Evolutionary conservation across 2,113 vertebrate genomes (phyloP).

Genomic region (Stictonetta naevosa): DNA sequence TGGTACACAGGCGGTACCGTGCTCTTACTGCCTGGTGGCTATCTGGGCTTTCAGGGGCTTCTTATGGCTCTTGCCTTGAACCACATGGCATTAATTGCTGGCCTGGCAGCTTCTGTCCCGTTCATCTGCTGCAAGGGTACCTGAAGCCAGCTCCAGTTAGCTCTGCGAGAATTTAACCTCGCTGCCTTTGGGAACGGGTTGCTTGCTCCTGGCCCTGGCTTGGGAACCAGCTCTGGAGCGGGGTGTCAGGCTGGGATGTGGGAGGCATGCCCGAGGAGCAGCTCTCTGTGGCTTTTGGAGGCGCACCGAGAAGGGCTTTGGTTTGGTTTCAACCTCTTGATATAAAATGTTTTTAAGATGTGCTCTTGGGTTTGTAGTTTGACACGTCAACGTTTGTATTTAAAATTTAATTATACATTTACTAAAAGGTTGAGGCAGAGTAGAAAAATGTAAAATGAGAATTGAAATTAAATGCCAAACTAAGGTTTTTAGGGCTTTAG

Average conservation of each 20-base stretch:
- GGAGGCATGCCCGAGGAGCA: neutral
- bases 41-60: neutral
- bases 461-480: slow-evolving; percentile 9
- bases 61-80: neutral
- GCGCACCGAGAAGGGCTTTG: neutral
- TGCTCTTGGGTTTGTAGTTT: neutral
- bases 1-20: rapidly evolving
- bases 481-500: slow-evolving; percentile 24
- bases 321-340: neutral
- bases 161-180: neutral
- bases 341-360: neutral
- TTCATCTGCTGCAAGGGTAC: neutral
- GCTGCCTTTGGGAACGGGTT: neutral
- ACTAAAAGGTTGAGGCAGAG: neutral
- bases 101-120: neutral
- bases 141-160: neutral
- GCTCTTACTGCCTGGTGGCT: neutral
- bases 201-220: neutral
- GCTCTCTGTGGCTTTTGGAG: neutral
- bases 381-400: neutral
- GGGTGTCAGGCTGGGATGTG: neutral
- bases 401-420: slow-evolving; percentile 8
- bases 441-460: neutral
- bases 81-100: neutral
- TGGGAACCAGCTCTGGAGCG: neutral